A percentile compares a stretch with the other conserved stretches of the same genome.
These are phyloP conservation scores for Eupithecia dodoneata DNA, from an alignment of 2,888 invertebrate genomes.

Conservation along the genomic window DNA sequence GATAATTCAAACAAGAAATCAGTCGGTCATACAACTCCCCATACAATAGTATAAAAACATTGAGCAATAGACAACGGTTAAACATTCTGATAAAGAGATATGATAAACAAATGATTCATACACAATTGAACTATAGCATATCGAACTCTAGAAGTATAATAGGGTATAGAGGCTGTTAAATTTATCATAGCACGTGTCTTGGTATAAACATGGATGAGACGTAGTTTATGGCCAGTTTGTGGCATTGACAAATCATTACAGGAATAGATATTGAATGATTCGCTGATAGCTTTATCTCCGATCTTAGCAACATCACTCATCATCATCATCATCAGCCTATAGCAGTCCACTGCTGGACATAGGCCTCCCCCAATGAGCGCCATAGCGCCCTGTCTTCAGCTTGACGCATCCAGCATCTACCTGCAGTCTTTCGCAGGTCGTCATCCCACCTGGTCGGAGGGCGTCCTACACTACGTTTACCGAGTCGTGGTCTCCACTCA, in stretches of 20 bases:
- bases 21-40: neutral
- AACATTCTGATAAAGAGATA: conserved; percentile 21
- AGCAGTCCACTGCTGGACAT: too few relatives aligned
- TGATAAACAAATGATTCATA: conserved; percentile 21
- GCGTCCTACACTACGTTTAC: too few relatives aligned
- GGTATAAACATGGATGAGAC: neutral
- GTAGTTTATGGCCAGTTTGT: neutral
- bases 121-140: conserved; percentile 14
- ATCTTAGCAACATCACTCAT: neutral
- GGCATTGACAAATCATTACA: neutral
- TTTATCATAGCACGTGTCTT: conserved; percentile 15
- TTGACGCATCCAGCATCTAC: too few relatives aligned
- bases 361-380: too few relatives aligned
- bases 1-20: conserved; percentile 2
- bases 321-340: too few relatives aligned
- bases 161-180: conserved; percentile 9
- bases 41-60: conserved; percentile 18
- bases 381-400: too few relatives aligned
- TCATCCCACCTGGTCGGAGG: too few relatives aligned
- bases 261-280: neutral
- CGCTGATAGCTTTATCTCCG: neutral
- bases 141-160: conserved; percentile 5
- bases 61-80: conserved; percentile 19
- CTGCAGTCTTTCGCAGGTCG: too few relatives aligned
- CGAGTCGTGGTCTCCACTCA: too few relatives aligned